Evolutionary conservation across 2,113 vertebrate species (phyloP), one percentile per base, ranked within the genome.

Genomic region (Ursus arctos): DNA sequence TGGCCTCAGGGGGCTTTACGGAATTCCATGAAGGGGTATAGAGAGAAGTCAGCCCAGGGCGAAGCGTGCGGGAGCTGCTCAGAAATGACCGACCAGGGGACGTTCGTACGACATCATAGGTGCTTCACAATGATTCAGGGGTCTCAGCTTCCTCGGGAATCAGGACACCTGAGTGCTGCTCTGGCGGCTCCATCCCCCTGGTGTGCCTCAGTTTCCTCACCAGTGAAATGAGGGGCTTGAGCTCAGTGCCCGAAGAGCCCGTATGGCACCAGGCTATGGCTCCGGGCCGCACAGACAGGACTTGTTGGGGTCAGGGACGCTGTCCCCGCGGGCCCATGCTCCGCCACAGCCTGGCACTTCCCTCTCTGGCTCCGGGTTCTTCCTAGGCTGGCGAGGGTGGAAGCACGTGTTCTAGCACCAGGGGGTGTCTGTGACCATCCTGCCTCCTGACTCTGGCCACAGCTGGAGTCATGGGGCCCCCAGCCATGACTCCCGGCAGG

Each of bases 251-350:
- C n/a, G 2, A 31, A 9, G 69, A 49, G 9, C 24, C 22, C 24
- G 16, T 16, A n/a, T 12, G 10, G 36, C 1, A 0, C 65, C 6
- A 53, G 2, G 28, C 33, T 59, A 22, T 3, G 6, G 26, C 28
- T 31, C 36, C 4, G 13, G 18, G 11, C 69, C 4, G n/a, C 49
- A 6, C 18, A 4, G 1, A 13, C 0, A 4, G 47, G 55, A 4
- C 31, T 11, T 0, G 2, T 31, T 7, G 40, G 47, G 55, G 22
- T 7, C 77, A 21, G 13, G 59, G 71, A 16, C 9, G 19, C 14
- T 12, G 15, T 40, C 24, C 84, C 19, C 26, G 15, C 36, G 15
- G 3, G 19, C 53, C 74, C 12, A 33, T 5, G 12, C 67, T 36
- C 40, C 53, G 71, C 81, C 53, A 2, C 11, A 6, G 36, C 28